Evolutionary conservation across 2,888 invertebrate genomes (phyloP), one percentile per base, ranked within the genome.

Genomic region (Bombyx huttoni): DNA sequence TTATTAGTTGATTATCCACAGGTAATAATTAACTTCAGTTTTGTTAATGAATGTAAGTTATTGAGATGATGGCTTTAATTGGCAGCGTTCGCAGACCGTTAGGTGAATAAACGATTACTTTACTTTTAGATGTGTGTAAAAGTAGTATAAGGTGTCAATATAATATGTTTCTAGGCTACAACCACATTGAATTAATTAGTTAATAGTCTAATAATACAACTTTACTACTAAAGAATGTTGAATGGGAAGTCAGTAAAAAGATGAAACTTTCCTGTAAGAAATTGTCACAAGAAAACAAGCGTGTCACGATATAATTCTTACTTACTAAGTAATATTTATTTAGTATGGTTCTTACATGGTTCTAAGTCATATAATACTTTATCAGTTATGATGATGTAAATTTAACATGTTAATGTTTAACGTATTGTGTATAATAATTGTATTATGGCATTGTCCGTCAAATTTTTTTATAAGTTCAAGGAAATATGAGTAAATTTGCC

Each of bases 61-160:
- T 52, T 48, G 13, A 50, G 34, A 34, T 45, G 50, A 40, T 52
- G 50, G 40, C 40, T 52, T 50, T 52, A 52, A 50, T 50, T 50
- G 48, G 45, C 8, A 46, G 24, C 40, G 24, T 50, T 9, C 24
- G 50, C 47, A 45, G n/a, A 52, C 52, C 52, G 50, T 50, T 52
- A 52, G 34, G 48, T 48, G 13, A 50, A 34, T 49, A 49, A 52
- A 49, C 45, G 40, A 52, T 52, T 47, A 35, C 50, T 50, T 52
- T 52, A 48, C 34, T 45, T 47, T 12, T 47, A 48, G 13, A 40
- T 40, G 40, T 40, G 40, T 40, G 40, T 40, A 40, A 40, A 40
- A 40, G 9, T 40, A 40, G 40, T 40, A 40, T 40, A 12, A 46
- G 48, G 45, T 40, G 50, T 10, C 50, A 52, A 49, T 50, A 48